These are phyloP conservation scores for Drosophila elegans DNA, from an alignment of 1,140 invertebrate genomes.

Conservation along the genomic window DNA sequence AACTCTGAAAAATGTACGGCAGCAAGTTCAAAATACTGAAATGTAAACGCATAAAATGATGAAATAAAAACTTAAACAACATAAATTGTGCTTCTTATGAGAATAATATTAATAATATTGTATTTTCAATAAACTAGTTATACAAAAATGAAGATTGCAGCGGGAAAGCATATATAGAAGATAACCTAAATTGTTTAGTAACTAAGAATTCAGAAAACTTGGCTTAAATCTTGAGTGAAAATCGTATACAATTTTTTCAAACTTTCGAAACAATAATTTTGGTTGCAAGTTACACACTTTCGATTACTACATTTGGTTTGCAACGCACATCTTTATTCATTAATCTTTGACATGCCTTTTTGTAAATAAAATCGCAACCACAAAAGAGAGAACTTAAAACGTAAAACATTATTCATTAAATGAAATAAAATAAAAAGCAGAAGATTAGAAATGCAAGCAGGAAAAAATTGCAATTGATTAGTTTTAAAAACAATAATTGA, in stretches of 20 bases:
- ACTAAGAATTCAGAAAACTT: slow-evolving; percentile 27
- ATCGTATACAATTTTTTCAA: slow-evolving; percentile 36
- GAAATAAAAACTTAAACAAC: slow-evolving; percentile 49
- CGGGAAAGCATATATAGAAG: slow-evolving; percentile 17
- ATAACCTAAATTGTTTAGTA: slow-evolving; percentile 39
- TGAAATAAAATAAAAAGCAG: slow-evolving; percentile 68
- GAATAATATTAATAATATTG: slow-evolving; percentile 60
- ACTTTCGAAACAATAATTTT: slow-evolving; percentile 44
- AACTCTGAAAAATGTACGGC: slow-evolving; percentile 38
- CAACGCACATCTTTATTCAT: slow-evolving; percentile 53
- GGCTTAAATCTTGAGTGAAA: slow-evolving; percentile 45
- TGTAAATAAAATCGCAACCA: slow-evolving; percentile 74
- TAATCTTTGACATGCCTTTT: slow-evolving; percentile 59
- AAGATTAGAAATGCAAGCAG: slow-evolving; percentile 29
- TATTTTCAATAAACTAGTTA: slow-evolving; percentile 74
- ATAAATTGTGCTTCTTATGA: slow-evolving; percentile 80
- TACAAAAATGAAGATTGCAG: slow-evolving; percentile 38
- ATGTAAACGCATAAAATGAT: slow-evolving; percentile 78
- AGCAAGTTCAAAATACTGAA: slow-evolving; percentile 73
- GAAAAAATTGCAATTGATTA: slow-evolving; percentile 69
- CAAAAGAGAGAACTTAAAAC: slow-evolving; percentile 50
- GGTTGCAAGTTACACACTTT: slow-evolving; percentile 34
- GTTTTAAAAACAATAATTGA: slow-evolving; percentile 72
- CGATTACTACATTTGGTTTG: slow-evolving; percentile 35
- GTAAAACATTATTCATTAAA: slow-evolving; percentile 72